phyloP scores from a whole-genome alignment of 2,888 invertebrate genomes.

The Tipula lateralis region DNA sequence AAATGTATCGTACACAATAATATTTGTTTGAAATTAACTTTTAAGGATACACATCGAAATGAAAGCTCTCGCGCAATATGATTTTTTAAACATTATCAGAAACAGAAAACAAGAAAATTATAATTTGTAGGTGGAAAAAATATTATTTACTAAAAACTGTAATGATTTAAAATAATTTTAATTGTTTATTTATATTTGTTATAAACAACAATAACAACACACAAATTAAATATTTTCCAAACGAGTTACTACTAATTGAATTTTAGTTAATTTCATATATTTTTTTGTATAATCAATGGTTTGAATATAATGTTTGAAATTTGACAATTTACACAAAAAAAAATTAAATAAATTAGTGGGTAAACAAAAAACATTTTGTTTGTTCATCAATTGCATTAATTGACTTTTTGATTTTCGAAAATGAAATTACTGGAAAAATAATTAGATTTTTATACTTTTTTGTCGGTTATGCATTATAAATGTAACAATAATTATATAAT shows the following conservation, averaged over 20 bases:
- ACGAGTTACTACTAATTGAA: constrained; percentile 1
- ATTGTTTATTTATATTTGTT: neutral
- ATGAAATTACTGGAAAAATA: neutral
- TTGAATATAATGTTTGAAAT: neutral
- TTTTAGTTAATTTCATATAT: neutral
- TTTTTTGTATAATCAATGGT: neutral
- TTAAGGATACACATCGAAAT: neutral
- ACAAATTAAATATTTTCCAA: neutral
- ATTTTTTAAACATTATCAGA: neutral
- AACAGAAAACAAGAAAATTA: neutral
- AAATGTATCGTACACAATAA: neutral
- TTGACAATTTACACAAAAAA: neutral
- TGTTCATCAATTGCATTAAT: neutral
- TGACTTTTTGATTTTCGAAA: neutral
- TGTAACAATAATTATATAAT: neutral
- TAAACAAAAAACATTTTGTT: neutral
- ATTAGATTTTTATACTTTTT: neutral
- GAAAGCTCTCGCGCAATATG: neutral
- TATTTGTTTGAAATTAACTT: neutral
- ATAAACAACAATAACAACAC: neutral
- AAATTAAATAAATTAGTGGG: neutral
- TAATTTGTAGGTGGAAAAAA: neutral
- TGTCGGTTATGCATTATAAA: neutral
- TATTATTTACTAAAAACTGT: neutral
- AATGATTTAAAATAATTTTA: neutral